phyloP scores from a whole-genome alignment of 92 coral and sea anemone genomes.

The Bergia puertoricense region DNA sequence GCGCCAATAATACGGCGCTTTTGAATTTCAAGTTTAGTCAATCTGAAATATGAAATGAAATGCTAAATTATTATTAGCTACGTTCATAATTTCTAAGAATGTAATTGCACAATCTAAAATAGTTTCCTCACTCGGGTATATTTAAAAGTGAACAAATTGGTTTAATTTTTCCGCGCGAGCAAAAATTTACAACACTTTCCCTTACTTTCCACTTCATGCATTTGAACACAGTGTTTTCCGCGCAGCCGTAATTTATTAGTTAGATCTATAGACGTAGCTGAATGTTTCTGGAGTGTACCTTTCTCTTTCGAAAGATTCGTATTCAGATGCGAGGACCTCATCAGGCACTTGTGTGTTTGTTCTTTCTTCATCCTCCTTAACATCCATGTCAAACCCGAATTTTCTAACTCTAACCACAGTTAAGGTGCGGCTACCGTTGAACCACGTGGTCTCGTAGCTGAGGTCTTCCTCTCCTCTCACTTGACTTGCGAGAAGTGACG shows the following conservation, averaged over 20 bases:
- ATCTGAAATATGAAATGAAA: neutral
- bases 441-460: constrained; percentile 30
- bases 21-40: neutral
- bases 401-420: constrained; percentile 24
- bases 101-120: too few relatives aligned
- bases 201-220: too few relatives aligned
- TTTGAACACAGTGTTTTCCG: too few relatives aligned
- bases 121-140: too few relatives aligned
- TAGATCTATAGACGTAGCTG: too few relatives aligned
- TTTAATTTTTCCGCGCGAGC: too few relatives aligned
- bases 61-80: neutral
- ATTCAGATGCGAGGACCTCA: neutral
- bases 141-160: too few relatives aligned
- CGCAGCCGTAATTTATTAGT: too few relatives aligned
- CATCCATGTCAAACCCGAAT: neutral
- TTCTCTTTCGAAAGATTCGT: neutral
- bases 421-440: constrained; percentile 29
- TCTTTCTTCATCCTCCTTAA: neutral
- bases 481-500: neutral
- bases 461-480: constrained; percentile 25
- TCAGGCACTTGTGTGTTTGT: neutral
- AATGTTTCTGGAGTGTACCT: neutral
- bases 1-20: constrained; percentile 8
- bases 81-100: neutral
- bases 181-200: too few relatives aligned